Conservation (phyloP, 1,140 invertebrate genomes). For the Aphelinus certus region DNA sequence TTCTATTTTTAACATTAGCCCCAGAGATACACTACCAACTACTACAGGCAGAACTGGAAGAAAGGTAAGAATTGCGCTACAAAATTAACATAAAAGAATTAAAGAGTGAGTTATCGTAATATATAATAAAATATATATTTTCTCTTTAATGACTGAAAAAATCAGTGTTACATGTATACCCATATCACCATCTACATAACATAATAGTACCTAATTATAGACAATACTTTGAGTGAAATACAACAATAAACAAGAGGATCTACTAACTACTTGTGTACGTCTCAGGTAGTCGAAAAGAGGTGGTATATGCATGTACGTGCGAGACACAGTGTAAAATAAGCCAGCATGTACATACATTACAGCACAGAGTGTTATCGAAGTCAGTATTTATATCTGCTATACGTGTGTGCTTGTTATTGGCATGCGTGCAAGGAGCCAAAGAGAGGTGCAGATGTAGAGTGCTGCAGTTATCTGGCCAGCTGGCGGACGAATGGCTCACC, state of each 20-base stretch:
- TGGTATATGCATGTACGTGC: neutral
- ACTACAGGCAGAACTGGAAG: conserved; percentile 24
- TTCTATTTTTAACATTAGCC: conserved; percentile 19
- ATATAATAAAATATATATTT: conserved; percentile 16
- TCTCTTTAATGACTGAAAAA: neutral
- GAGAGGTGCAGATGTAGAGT: conserved; percentile 1
- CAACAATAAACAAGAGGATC: neutral
- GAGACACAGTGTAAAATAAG: neutral
- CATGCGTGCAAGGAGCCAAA: conserved; percentile 8
- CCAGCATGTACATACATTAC: neutral
- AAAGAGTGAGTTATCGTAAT: neutral
- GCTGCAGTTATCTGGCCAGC: neutral
- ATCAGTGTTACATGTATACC: conserved; percentile 13
- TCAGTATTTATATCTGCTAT: conserved; percentile 6
- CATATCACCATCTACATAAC: neutral
- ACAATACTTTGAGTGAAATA: neutral
- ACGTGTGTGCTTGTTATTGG: neutral
- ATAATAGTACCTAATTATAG: neutral
- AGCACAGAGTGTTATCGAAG: conserved; percentile 9
- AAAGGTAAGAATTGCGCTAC: conserved; percentile 17
- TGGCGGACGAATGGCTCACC: conserved; percentile 44
- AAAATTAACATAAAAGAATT: conserved; percentile 25
- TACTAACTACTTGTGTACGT: neutral
- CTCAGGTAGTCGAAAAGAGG: conserved; percentile 5
- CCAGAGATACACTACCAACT: conserved; percentile 34